Conservation (phyloP, 2,113 vertebrate species). For the Cnemophilus loriae region DNA sequence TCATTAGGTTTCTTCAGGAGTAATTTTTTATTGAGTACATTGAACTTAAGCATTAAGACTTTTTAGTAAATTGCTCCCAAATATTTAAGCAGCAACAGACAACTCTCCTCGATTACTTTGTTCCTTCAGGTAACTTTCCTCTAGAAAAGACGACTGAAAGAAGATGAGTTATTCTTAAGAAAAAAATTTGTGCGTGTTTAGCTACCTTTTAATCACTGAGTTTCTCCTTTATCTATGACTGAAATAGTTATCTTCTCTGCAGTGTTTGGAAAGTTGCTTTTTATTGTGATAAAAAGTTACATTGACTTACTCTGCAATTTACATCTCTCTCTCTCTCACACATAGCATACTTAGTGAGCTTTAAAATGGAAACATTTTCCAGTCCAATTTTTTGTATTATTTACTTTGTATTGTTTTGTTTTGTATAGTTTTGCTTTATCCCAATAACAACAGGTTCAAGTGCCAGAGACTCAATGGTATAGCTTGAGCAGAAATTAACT, state of each 20-base stretch:
- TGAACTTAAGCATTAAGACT: not conserved
- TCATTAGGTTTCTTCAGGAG: no score
- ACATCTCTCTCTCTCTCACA: not conserved
- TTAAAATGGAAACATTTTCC: not conserved
- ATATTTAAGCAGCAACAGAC: not conserved
- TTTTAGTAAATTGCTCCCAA: not conserved
- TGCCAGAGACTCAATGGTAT: not conserved
- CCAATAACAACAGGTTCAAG: not conserved
- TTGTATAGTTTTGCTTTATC: not conserved
- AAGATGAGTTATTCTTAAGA: not conserved
- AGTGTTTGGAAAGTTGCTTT: not conserved
- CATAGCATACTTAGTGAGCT: rapidly evolving
- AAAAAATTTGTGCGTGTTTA: not conserved
- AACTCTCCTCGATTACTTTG: not conserved
- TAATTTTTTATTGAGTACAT: not conserved
- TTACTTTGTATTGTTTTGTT: not conserved
- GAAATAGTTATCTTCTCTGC: not conserved
- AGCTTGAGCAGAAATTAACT: not conserved
- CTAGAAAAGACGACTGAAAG: not conserved
- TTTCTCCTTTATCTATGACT: not conserved
- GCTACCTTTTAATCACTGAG: not conserved
- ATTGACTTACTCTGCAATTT: not conserved
- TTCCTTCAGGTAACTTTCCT: not conserved
- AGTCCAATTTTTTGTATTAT: not conserved
- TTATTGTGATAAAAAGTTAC: not conserved